Conservation (phyloP, 2,888 invertebrate species). For the Antheraea yamamai region DNA sequence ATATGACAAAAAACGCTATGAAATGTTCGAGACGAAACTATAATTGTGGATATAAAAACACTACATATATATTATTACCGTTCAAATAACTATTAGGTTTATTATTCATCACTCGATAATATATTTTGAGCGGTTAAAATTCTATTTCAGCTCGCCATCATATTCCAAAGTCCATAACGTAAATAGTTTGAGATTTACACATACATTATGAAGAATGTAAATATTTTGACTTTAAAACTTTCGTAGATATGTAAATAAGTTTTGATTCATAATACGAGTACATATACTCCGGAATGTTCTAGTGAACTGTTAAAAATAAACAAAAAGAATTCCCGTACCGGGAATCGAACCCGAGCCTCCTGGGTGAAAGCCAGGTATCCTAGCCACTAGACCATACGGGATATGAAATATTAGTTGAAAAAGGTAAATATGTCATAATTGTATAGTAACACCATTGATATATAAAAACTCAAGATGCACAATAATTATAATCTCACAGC, state of each 20-base stretch:
- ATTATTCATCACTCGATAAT: not conserved
- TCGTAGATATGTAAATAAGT: too few relatives aligned
- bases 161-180: not conserved
- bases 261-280: not conserved
- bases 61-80: not conserved
- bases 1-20: not conserved
- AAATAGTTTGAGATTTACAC: not conserved
- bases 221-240: constrained; percentile 1
- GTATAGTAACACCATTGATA: not conserved
- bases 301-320: not conserved
- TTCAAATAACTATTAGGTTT: not conserved
- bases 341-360: constrained; percentile 89
- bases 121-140: not conserved
- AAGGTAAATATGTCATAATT: not conserved
- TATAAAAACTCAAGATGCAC: too few relatives aligned
- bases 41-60: not conserved
- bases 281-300: not conserved
- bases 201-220: not conserved
- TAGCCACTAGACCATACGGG: constrained; percentile 87
- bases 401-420: constrained; percentile 33
- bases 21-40: not conserved
- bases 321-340: constrained; percentile 82
- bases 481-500: too few relatives aligned
- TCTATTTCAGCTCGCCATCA: not conserved
- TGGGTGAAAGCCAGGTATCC: constrained; percentile 88